Conservation (phyloP, 2,113 vertebrate species). For the Gambusia holbrooki region DNA sequence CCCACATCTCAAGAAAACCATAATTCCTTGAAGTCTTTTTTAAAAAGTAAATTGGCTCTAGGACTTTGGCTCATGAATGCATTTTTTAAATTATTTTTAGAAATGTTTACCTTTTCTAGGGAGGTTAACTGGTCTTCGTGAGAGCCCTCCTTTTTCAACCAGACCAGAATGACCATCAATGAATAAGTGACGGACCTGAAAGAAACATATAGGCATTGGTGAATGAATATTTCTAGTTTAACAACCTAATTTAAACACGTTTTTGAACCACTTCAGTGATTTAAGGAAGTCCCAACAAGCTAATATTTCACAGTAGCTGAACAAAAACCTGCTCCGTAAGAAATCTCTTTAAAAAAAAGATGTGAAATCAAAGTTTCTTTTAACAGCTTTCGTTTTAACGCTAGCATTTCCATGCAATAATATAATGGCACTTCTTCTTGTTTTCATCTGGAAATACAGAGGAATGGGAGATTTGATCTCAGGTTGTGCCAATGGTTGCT, state of each 20-base stretch:
- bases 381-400: accelerated
- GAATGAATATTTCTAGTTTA: not conserved
- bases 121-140: slow-evolving; percentile 82
- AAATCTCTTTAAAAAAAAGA: not conserved
- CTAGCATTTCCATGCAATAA: not conserved
- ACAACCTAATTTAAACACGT: not conserved
- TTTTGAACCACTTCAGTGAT: not conserved
- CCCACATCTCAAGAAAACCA: no score
- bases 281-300: not conserved
- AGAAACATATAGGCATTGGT: accelerated
- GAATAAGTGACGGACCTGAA: slow-evolving; percentile 89
- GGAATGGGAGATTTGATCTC: not conserved
- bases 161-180: slow-evolving; percentile 81
- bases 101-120: slow-evolving; percentile 81
- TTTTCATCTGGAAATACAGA: not conserved
- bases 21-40: not conserved
- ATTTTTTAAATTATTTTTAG: not conserved
- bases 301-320: not conserved
- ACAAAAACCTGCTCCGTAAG: not conserved
- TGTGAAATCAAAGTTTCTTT: not conserved
- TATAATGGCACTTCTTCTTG: not conserved
- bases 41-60: not conserved
- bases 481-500: not conserved
- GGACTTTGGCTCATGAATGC: not conserved
- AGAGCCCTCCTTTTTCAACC: slow-evolving; percentile 79